Evolutionary conservation across 2,888 invertebrate genomes (phyloP).

Genomic region (Parthenolecanium corni): DNA sequence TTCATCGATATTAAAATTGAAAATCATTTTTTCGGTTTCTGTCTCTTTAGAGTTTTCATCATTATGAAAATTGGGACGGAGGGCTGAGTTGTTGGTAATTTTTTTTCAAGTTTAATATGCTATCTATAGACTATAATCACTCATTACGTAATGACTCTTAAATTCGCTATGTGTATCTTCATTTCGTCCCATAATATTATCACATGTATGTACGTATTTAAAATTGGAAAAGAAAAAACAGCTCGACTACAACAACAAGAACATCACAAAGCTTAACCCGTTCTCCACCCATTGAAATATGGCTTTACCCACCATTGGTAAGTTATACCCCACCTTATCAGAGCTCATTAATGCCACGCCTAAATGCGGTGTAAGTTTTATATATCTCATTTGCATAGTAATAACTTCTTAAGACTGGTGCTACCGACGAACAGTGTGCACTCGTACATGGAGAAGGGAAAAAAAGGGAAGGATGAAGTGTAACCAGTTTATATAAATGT

Average conservation of each 20-base stretch:
- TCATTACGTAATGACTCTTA: too few species aligned
- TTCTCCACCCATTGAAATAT: conserved; percentile 27
- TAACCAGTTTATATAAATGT: too few species aligned
- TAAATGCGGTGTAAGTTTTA: conserved; percentile 16
- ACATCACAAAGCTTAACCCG: background rate
- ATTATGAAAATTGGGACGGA: too few species aligned
- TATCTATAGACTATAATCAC: too few species aligned
- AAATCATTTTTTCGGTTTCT: too few species aligned
- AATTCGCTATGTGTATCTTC: too few species aligned
- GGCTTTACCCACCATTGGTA: conserved; percentile 26
- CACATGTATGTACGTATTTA: conserved; percentile 3
- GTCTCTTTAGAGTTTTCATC: too few species aligned
- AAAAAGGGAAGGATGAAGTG: too few species aligned
- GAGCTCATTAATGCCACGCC: conserved; percentile 28
- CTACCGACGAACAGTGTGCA: conserved; percentile 1
- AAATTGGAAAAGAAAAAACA: conserved; percentile 10
- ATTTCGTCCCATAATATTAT: background rate
- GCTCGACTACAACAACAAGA: background rate
- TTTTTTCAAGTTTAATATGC: too few species aligned
- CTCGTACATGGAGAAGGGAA: background rate
- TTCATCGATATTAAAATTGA: too few species aligned
- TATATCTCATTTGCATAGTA: conserved; percentile 28
- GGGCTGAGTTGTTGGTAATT: too few species aligned
- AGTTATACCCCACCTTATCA: conserved; percentile 26
- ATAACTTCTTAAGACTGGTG: conserved; percentile 20